A percentile compares a stretch with the other conserved stretches of the same genome.
phyloP scores from a whole-genome alignment of 2,113 vertebrate species.

The Phainopepla nitens region DNA sequence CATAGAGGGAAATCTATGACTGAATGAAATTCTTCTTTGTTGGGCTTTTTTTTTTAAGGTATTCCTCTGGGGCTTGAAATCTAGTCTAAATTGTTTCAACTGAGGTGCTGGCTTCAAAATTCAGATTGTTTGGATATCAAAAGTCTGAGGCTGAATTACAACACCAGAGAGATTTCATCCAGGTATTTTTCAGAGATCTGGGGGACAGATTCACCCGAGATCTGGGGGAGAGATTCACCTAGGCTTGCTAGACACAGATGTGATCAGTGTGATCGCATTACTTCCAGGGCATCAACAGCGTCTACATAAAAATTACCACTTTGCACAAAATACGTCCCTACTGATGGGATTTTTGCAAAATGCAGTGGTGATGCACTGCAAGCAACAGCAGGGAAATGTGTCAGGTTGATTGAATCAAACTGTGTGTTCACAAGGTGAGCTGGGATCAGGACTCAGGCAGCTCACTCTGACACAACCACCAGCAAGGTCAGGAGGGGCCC shows the following conservation, averaged over 20 bases:
- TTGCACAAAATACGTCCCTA: not conserved
- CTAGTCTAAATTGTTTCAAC: not conserved
- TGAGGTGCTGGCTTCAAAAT: not conserved
- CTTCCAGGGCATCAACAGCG: rapidly evolving
- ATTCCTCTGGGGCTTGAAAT: not conserved
- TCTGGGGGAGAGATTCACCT: not conserved
- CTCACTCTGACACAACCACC: not conserved
- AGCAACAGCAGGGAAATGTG: not conserved
- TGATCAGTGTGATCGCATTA: not conserved
- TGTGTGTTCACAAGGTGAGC: not conserved
- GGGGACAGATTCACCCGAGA: not conserved
- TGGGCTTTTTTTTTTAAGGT: not conserved
- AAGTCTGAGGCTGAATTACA: not conserved
- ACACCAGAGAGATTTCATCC: not conserved
- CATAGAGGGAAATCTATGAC: not conserved
- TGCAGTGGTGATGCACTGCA: not conserved
- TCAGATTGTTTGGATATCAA: not conserved
- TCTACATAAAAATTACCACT: not conserved
- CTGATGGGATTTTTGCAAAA: not conserved
- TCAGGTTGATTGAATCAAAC: not conserved
- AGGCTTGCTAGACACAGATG: not conserved
- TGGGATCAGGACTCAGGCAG: rapidly evolving
- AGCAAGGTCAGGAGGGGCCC: not conserved
- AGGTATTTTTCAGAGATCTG: not conserved
- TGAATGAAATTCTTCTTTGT: not conserved